Percentiles rank a stretch among this genome's conserved stretches.
Evolutionary conservation across 2,113 vertebrate genomes (phyloP).

Genomic region (Oenanthe oenanthe): DNA sequence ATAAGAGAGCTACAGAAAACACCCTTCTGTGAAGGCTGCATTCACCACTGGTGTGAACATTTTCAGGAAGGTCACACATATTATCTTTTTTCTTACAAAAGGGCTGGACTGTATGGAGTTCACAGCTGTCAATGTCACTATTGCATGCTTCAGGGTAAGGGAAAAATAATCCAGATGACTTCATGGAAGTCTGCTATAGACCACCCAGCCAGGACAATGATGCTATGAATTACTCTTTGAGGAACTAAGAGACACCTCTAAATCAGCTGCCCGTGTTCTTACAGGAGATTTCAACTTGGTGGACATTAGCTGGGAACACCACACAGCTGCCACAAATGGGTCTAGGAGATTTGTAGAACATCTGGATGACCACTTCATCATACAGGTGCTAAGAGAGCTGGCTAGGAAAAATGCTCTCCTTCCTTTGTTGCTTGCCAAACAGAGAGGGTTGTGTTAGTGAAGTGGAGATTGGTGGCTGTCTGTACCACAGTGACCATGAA

Average conservation of each 20-base stretch:
- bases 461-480: not conserved
- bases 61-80: not conserved
- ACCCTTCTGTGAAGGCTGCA: not conserved
- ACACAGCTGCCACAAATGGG: not conserved
- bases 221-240: not conserved
- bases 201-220: not conserved
- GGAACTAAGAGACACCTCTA: not conserved
- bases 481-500: rapidly evolving
- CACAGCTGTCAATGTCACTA: not conserved
- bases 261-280: not conserved
- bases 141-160: not conserved
- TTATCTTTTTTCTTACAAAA: not conserved
- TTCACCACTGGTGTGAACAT: not conserved
- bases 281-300: not conserved
- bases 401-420: not conserved
- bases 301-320: rapidly evolving
- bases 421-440: not conserved
- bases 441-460: not conserved
- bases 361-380: not conserved
- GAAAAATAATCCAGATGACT: not conserved
- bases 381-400: not conserved
- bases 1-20: not conserved
- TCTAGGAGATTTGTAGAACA: rapidly evolving
- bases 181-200: not conserved
- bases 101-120: not conserved